Conservation (phyloP, 2,797 vertebrate genomes). For the Momotus momota region DNA sequence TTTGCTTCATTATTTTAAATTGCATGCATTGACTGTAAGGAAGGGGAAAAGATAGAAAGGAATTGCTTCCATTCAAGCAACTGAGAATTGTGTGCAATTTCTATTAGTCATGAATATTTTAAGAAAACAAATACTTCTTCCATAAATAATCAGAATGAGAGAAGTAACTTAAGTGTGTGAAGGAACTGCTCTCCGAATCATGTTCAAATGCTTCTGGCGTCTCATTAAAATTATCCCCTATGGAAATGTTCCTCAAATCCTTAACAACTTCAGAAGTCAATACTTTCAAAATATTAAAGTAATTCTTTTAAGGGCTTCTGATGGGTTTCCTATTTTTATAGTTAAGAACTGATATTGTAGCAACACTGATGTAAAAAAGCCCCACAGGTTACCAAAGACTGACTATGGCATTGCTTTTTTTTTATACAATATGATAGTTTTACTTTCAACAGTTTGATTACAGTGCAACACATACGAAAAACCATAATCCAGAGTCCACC, state of each 20-base stretch:
- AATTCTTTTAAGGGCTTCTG: not conserved
- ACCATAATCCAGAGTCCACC: not conserved
- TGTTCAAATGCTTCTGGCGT: not conserved
- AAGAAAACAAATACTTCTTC: constrained; percentile 12
- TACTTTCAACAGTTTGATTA: not conserved
- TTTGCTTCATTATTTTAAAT: not conserved
- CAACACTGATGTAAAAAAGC: not conserved
- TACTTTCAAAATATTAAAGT: not conserved
- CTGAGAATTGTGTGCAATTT: not conserved
- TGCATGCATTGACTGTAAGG: not conserved
- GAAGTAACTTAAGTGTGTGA: not conserved
- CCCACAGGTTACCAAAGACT: not conserved
- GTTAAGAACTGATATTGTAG: not conserved
- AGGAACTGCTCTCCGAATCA: not conserved
- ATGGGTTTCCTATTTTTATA: not conserved
- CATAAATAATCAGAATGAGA: not conserved
- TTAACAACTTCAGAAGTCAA: not conserved
- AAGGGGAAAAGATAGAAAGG: not conserved
- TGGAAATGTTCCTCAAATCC: not conserved
- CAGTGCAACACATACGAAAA: not conserved
- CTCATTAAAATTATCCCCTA: not conserved
- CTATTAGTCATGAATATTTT: not conserved
- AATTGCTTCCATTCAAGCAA: not conserved
- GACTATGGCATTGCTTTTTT: not conserved
- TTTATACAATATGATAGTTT: not conserved